Evolutionary conservation across 30 jellyfish, hydroid and myxozoan genomes (phyloP).

Genomic region (Chironex yamaguchii): DNA sequence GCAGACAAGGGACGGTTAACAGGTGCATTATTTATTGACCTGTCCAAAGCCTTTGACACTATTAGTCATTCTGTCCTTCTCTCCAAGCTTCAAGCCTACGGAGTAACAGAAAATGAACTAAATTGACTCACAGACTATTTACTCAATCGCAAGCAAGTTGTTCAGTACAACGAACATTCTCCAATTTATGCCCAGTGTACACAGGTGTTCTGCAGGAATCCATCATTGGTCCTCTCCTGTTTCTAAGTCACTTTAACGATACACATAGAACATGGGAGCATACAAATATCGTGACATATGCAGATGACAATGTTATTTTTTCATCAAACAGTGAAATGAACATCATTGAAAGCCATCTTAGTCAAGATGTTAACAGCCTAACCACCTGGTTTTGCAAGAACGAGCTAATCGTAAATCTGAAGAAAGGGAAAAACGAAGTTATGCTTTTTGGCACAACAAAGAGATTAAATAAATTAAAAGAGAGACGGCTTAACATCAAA

Average conservation of each 20-base stretch:
- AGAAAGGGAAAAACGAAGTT: constrained; percentile 45
- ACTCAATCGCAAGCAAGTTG: constrained; percentile 35
- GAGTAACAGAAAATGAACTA: constrained; percentile 26
- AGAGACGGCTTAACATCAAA: constrained; percentile 14
- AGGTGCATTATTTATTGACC: constrained; percentile 37
- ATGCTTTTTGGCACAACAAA: constrained; percentile 10
- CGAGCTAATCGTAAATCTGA: constrained; percentile 26
- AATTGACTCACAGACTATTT: constrained; percentile 33
- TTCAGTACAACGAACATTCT: background rate
- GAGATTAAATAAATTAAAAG: background rate
- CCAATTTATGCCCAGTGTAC: constrained; percentile 14
- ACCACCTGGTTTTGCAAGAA: constrained; percentile 26
- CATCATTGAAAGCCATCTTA: constrained; percentile 24
- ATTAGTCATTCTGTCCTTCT: constrained; percentile 47
- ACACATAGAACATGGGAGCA: constrained; percentile 22
- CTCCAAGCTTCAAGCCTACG: constrained; percentile 20
- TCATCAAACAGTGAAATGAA: constrained; percentile 22
- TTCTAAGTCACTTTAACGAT: constrained; percentile 16
- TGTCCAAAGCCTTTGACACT: constrained; percentile 34
- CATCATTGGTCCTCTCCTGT: too few species aligned
- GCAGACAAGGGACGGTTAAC: constrained; percentile 58
- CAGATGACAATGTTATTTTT: constrained; percentile 24
- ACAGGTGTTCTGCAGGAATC: constrained; percentile 25
- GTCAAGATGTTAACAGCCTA: background rate
- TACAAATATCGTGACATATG: constrained; percentile 20